A percentile compares a stretch with the other conserved stretches of the same genome.
Conservation (phyloP, 2,113 vertebrate genomes). For the Naja naja region DNA sequence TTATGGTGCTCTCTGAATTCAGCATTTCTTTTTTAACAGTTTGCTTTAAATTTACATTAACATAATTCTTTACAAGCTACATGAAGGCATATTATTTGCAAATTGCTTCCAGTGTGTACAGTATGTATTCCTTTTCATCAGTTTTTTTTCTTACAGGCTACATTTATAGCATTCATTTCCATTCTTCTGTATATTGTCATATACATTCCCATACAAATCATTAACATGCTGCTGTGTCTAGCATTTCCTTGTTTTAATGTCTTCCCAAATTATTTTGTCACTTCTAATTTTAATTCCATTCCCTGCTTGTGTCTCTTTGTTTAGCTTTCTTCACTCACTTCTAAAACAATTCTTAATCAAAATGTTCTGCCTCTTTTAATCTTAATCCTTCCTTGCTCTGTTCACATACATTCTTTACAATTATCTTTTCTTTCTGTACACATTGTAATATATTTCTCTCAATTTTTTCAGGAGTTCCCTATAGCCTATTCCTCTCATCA, state of each 20-base stretch:
- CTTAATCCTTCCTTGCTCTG: not conserved
- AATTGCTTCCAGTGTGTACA: not conserved
- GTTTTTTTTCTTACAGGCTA: not conserved
- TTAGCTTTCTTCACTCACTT: not conserved
- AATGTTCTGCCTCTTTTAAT: not conserved
- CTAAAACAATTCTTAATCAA: not conserved
- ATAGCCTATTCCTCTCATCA: not conserved
- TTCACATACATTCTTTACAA: not conserved
- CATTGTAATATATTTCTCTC: not conserved
- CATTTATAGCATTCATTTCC: not conserved
- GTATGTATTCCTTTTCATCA: not conserved
- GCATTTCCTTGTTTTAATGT: not conserved
- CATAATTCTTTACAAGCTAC: not conserved
- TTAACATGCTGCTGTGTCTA: not conserved
- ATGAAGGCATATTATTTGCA: not conserved
- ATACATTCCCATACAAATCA: not conserved
- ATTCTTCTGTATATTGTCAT: not conserved
- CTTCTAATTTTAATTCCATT: not conserved
- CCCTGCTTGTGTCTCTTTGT: not conserved
- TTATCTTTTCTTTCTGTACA: not conserved
- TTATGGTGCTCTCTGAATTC: not conserved
- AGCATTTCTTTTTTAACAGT: not conserved
- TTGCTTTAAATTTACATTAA: not conserved
- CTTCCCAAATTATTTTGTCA: not conserved
- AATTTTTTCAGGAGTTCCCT: not conserved